Evolutionary conservation across 2,888 invertebrate species (phyloP).

Genomic region (Synanthedon andrenaeformis): DNA sequence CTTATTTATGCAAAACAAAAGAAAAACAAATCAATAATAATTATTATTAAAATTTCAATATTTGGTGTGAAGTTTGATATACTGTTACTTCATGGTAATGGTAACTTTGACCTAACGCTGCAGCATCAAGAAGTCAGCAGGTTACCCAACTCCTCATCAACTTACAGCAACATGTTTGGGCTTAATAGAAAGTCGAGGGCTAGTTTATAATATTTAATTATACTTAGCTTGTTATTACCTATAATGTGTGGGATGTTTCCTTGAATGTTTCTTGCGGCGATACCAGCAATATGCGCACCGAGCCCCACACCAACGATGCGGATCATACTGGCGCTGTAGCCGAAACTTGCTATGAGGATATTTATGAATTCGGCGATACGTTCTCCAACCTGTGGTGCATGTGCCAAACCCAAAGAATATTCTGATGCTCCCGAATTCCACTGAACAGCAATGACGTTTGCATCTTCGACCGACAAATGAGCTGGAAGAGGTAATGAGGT

Average conservation of each 20-base stretch:
- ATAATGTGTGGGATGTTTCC: constrained; percentile 37
- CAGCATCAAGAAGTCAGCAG: too few species aligned
- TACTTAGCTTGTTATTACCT: constrained; percentile 23
- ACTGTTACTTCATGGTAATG: too few species aligned
- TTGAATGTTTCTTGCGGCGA: constrained; percentile 33
- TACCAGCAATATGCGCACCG: constrained; percentile 59
- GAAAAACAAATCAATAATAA: too few species aligned
- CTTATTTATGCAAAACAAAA: too few species aligned
- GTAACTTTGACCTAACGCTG: too few species aligned
- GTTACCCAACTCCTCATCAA: too few species aligned
- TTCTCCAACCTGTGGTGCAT: constrained; percentile 37
- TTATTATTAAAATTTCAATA: too few species aligned
- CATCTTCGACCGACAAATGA: constrained; percentile 31
- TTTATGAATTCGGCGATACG: constrained; percentile 48
- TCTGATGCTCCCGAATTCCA: constrained; percentile 37
- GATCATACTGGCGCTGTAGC: constrained; percentile 26
- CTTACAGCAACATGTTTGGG: too few species aligned
- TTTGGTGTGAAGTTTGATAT: too few species aligned
- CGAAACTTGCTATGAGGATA: constrained; percentile 31
- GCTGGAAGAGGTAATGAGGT: constrained; percentile 24
- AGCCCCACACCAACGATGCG: constrained; percentile 55
- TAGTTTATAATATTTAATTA: too few species aligned
- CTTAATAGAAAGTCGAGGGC: too few species aligned
- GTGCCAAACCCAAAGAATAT: constrained; percentile 41
- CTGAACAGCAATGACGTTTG: constrained; percentile 54